Base-by-base conservation (phyloP, 1,140 invertebrate species). In the Arctopsyche grandis region DNA sequence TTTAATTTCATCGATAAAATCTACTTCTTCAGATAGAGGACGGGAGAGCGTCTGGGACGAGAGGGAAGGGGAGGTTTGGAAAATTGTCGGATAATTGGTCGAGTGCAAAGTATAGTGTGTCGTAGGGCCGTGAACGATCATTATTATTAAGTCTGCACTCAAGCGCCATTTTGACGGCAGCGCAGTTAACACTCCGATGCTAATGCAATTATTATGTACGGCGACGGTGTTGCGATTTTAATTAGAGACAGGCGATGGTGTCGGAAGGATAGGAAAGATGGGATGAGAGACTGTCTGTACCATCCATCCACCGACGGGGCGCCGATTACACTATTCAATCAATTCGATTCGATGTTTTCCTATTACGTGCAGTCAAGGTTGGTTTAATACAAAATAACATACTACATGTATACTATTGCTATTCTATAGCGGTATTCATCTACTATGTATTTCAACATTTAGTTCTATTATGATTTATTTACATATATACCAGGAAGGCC, bases 201-300 rank as follows among this genome's bases (percentile, higher is more conserved):
- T 80, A 80, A 80, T 80, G 73, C 79, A 80, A 80, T 80, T 80
- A 80, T 80, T 63, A 69, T 70, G 74, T 80, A 52, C 78, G 29
- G 43, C 63, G 56, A 60, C 56, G 52, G 46, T 26, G 79, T 76
- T 69, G 74, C 60, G 79, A 24, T 69, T 75, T 80, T 75, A 79
- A 75, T 74, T 69, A 75, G 70, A 16, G 78, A 63, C 63, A 12
- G 63, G 26, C 21, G 9, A 66, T 52, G 16, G 56, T 1, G 56
- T 0, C 9, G 56, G 5, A 16, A 60, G 60, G 48, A 22, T 0
- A 29, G 52, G 10, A 29, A 26, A 4, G 21, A 46, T 38, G 69
- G 7, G n/a, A 38, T 43, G 22, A 29, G 44, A 48, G 73, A 1
- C 22, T 22, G 69, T 44, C 38, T 29, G 3, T 44, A 22, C n/a